Base-by-base conservation (phyloP, 1,140 invertebrate genomes). In the Lucilia cuprina region DNA sequence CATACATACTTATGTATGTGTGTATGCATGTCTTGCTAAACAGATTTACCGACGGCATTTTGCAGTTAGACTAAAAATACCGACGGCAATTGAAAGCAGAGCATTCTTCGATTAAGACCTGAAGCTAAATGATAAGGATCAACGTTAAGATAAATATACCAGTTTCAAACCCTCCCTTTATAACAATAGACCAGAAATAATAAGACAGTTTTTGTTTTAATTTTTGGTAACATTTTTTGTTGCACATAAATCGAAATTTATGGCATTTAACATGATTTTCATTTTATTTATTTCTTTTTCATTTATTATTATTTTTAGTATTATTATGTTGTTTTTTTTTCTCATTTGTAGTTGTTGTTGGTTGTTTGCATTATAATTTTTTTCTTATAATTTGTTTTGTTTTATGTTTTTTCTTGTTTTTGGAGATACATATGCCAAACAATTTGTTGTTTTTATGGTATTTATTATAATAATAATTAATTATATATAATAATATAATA, bases 191-290 rank as follows among this genome's bases (percentile, higher is more conserved):
- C 3, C 25, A 30, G 25, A 80, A 80, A 80, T 80, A 80, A 80
- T 21, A 80, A 80, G 47, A 49, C 77, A 80, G 47, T 50, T 78
- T 41, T 49, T 49, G 77, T 49, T 80, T 80, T 80, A 80, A 80
- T 80, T 80, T 80, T 80, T 80, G 77, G 77, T 80, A 80, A 80
- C 77, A 80, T 80, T 80, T 80, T 80, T 80, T 80, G 77, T 80
- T 80, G 65, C 65, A 70, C 65, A 70, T 70, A 70, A 70, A 70
- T 70, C 21, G 65, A 70, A 70, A 25, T 80, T 49, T 80, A 80
- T 80, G 77, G 47, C 77, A 80, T 80, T 47, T 80, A 80, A 80
- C 77, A 80, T 80, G 41, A 80, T 80, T 80, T 80, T 80, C n/a
- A 14, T 50, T 77, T 80, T 80, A 80, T 80, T 80, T 78, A 78